These are phyloP conservation scores for Laticauda laticaudata DNA, from an alignment of 2,113 vertebrate species.

Conservation along the genomic window DNA sequence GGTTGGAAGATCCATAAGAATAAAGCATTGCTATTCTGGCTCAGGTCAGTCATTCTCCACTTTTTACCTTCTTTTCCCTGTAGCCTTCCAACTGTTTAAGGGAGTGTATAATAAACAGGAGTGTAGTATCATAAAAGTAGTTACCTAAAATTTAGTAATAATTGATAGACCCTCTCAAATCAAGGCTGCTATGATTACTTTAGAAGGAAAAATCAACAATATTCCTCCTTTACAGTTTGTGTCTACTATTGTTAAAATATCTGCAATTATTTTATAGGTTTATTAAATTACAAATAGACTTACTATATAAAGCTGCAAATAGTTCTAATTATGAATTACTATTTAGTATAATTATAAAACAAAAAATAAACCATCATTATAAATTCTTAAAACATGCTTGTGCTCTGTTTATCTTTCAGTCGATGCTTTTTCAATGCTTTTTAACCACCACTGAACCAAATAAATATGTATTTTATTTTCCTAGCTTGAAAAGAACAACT, in stretches of 20 bases:
- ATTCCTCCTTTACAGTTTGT: not conserved
- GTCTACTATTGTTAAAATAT: not conserved
- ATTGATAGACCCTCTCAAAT: too few relatives aligned
- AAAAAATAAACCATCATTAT: not conserved
- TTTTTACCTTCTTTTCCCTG: not conserved
- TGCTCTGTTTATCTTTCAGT: not conserved
- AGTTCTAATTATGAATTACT: not conserved
- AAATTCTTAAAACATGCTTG: not conserved
- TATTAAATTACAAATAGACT: not conserved
- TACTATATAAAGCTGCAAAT: not conserved
- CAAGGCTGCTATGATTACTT: not conserved
- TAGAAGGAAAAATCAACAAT: not conserved
- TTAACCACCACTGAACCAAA: not conserved
- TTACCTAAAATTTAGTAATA: too few relatives aligned
- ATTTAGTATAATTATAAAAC: not conserved
- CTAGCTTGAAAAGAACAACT: not conserved
- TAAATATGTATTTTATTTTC: not conserved
- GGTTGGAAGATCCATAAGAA: not conserved
- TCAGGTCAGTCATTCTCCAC: not conserved
- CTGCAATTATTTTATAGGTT: not conserved
- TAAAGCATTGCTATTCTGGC: not conserved
- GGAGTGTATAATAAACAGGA: not conserved
- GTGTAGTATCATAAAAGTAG: not conserved
- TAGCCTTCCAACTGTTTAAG: not conserved
- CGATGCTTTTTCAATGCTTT: not conserved